Evolutionary conservation across 2,888 invertebrate genomes (phyloP).

Genomic region (Hydrotaea cyrtoneurina): DNA sequence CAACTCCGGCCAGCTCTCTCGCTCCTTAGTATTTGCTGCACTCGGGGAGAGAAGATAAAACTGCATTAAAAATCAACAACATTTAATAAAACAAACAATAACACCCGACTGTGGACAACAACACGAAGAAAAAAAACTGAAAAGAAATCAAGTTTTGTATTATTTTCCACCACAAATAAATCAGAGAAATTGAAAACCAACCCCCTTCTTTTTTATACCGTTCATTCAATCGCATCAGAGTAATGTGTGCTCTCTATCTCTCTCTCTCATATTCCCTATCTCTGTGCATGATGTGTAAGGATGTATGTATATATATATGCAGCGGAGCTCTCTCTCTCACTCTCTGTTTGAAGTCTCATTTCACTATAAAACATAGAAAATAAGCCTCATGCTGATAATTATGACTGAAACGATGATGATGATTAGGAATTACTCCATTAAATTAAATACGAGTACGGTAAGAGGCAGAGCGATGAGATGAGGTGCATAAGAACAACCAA

Average conservation of each 20-base stretch:
- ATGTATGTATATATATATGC: background rate
- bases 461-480: background rate
- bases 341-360: background rate
- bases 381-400: conserved; percentile 44
- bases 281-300: background rate
- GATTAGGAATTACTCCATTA: conserved; percentile 48
- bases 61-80: conserved; percentile 53
- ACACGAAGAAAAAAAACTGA: conserved; percentile 7
- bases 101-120: no score
- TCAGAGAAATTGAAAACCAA: conserved; percentile 39
- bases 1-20: background rate
- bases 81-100: conserved; percentile 54
- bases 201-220: conserved; percentile 45
- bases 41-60: conserved; percentile 16
- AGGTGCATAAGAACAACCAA: background rate
- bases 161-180: conserved; percentile 45
- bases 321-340: background rate
- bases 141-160: conserved; percentile 53
- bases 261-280: background rate
- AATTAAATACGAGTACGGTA: conserved; percentile 26
- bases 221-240: background rate
- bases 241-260: no score
- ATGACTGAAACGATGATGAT: conserved; percentile 35
- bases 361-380: background rate
- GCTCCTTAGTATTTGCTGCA: conserved; percentile 7